Evolutionary conservation across 2,113 vertebrate genomes (phyloP).

Genomic region (Brachypteracias leptosomus): DNA sequence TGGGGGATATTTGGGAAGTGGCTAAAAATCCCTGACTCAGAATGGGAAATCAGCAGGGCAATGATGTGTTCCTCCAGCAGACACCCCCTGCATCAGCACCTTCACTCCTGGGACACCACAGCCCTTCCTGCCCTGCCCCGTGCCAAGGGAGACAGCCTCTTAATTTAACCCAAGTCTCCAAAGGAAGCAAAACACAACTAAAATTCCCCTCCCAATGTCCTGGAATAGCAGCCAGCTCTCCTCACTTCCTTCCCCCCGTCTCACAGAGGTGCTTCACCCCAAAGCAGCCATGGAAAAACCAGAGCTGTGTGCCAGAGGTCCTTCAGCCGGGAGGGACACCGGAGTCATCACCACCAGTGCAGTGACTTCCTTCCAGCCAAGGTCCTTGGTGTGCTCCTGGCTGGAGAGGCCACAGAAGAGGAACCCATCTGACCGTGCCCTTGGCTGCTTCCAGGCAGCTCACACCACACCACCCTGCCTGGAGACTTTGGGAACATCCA

Average conservation of each 20-base stretch:
- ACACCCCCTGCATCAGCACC: neutral
- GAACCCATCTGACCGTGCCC: neutral
- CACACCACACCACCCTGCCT: neutral
- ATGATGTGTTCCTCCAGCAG: neutral
- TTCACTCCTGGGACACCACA: neutral
- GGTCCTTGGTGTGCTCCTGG: conserved; percentile 3
- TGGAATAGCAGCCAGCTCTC: conserved; percentile 15
- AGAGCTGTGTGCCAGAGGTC: neutral
- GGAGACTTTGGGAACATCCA: neutral
- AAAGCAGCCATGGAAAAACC: neutral
- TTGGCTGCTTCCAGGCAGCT: neutral
- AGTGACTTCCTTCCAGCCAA: conserved; percentile 10
- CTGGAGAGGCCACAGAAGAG: neutral
- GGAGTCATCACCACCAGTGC: neutral
- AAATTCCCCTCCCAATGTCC: neutral
- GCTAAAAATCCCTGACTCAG: neutral
- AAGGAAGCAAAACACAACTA: neutral
- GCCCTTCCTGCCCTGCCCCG: neutral
- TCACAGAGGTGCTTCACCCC: neutral
- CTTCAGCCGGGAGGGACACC: neutral
- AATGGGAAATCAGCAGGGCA: neutral
- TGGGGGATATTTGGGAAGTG: neutral
- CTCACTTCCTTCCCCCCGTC: neutral
- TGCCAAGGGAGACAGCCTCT: neutral
- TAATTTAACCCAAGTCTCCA: neutral